phyloP scores from a whole-genome alignment of 2,797 vertebrate species.

The Jordanella pulchra region DNA sequence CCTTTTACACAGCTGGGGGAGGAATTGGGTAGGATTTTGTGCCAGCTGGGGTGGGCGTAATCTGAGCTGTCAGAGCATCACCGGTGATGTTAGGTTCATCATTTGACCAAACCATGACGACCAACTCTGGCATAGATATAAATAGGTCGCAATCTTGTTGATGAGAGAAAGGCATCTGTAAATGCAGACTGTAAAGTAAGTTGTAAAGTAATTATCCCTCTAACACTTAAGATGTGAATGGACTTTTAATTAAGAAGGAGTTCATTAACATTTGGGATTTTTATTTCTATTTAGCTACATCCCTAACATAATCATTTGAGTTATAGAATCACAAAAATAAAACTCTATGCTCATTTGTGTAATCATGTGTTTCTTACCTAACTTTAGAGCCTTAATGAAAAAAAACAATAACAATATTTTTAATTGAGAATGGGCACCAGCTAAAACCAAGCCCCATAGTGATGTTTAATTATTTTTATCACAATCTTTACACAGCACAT shows the following conservation, averaged over 20 bases:
- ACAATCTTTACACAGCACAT: neutral
- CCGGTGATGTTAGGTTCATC: constrained; percentile 23
- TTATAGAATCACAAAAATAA: neutral
- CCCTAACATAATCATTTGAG: too few species aligned
- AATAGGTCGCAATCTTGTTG: constrained; percentile 28
- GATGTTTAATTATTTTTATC: neutral
- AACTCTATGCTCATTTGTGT: neutral
- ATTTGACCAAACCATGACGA: constrained; percentile 22
- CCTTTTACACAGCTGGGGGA: constrained; percentile 31
- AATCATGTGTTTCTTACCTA: neutral
- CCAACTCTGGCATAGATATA: constrained; percentile 28
- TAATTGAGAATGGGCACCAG: too few species aligned
- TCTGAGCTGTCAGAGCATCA: constrained; percentile 25
- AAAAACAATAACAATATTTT: too few species aligned
- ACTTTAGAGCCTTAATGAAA: neutral
- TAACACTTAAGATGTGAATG: neutral
- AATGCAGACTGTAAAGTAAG: constrained; percentile 10
- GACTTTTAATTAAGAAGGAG: neutral
- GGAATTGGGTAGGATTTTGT: constrained; percentile 21
- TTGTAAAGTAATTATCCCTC: constrained; percentile 24
- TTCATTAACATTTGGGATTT: neutral
- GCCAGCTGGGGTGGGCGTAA: constrained; percentile 27
- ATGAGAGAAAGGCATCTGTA: constrained; percentile 15
- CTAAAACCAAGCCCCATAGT: neutral
- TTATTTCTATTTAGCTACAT: too few species aligned